Percentiles rank a stretch among this genome's conserved stretches.
phyloP scores from a whole-genome alignment of 2,797 vertebrate genomes.

The Diglossa cyanea region DNA sequence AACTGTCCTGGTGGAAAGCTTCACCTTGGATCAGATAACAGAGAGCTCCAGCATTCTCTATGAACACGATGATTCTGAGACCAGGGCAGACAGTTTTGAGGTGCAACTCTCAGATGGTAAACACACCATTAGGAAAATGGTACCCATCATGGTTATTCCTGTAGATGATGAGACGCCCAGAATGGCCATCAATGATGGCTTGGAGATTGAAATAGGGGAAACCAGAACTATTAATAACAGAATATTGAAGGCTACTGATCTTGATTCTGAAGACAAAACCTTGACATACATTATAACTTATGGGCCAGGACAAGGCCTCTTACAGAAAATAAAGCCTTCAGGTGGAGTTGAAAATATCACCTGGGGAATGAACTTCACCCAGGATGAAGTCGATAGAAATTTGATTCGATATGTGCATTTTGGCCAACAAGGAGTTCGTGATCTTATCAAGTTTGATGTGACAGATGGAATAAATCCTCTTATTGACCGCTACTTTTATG shows the following conservation, averaged over 20 bases:
- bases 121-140: conserved; percentile 81
- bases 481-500: conserved; percentile 95
- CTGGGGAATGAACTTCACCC: conserved; percentile 93
- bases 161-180: conserved; percentile 96
- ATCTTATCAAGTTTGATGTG: conserved; percentile 96
- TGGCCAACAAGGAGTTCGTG: conserved; percentile 89
- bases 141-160: conserved; percentile 88
- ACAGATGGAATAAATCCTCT: conserved; percentile 93
- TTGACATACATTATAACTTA: conserved; percentile 87
- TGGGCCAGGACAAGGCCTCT: conserved; percentile 86
- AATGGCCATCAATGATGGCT: conserved; percentile 92
- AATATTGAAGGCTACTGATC: conserved; percentile 91
- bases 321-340: conserved; percentile 79
- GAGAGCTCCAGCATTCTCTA: conserved; percentile 94
- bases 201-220: conserved; percentile 91
- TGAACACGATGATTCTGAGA: conserved; percentile 93
- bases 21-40: conserved; percentile 89
- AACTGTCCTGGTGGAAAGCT: conserved; percentile 84
- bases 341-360: conserved; percentile 86
- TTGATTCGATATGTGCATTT: conserved; percentile 87
- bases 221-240: conserved; percentile 84
- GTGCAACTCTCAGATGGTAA: conserved; percentile 89
- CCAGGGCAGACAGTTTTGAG: conserved; percentile 88
- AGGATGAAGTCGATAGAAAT: conserved; percentile 89
- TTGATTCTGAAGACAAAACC: conserved; percentile 90